A percentile compares a stretch with the other conserved stretches of the same genome.
These are phyloP conservation scores for rabbit (Oryctolagus cuniculus) DNA, from an alignment of 2,113 vertebrate species.

Conservation along the genomic window mOryCun1.1 NC_091435.1:4533501-4534000, in stretches of 20 bases:
- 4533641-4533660: slow-evolving; percentile 25
- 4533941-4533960: not conserved
- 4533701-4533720: slow-evolving; percentile 60
- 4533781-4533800: not conserved
- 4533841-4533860: not conserved
- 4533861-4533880: not conserved
- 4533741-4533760: slow-evolving; percentile 5
- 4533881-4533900: not conserved
- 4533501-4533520: not conserved
- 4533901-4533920: not conserved
- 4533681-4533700: slow-evolving; percentile 55
- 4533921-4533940: not conserved
- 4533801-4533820: not conserved
- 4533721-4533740: slow-evolving; percentile 60
- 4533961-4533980: not conserved
- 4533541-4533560: not conserved
- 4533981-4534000: not conserved
- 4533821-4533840: not conserved
- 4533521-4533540: not conserved
- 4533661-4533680: slow-evolving; percentile 56
- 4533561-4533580: not conserved
- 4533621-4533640: not conserved
- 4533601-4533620: not conserved
- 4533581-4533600: not conserved
- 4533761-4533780: slow-evolving; percentile 51